phyloP scores from a whole-genome alignment of 2,113 vertebrate species.

The Gadus macrocephalus region DNA sequence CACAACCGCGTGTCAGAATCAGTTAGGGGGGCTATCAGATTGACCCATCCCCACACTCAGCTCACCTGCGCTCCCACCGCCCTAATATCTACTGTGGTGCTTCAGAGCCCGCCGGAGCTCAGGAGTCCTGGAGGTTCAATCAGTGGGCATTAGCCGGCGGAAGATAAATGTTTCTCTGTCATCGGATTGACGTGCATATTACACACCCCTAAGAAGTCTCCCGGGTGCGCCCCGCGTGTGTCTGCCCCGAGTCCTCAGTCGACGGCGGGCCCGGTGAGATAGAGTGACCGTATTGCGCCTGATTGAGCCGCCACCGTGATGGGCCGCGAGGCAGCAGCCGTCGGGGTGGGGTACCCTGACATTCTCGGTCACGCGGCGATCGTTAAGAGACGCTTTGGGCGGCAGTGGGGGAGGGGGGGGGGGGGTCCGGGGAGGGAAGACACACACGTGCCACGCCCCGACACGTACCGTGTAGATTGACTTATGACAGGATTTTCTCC shows the following conservation, averaged over 20 bases:
- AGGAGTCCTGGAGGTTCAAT: slow-evolving; percentile 59
- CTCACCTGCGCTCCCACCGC: not conserved
- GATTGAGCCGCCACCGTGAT: slow-evolving; percentile 42
- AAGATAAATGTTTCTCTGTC: slow-evolving; percentile 57
- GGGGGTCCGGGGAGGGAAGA: too few relatives aligned
- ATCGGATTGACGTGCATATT: slow-evolving; percentile 50
- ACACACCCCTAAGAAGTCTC: slow-evolving; percentile 29
- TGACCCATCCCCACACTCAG: not conserved
- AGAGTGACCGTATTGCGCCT: slow-evolving; percentile 12
- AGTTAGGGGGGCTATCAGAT: slow-evolving; percentile 30
- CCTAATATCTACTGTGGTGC: slow-evolving; percentile 12
- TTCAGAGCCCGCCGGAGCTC: slow-evolving; percentile 40
- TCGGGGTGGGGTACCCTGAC: slow-evolving; percentile 27
- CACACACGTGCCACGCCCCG: too few relatives aligned
- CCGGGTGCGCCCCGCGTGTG: slow-evolving; percentile 13
- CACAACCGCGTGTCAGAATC: slow-evolving; percentile 35
- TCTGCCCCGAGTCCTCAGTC: slow-evolving; percentile 22
- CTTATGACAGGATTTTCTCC: too few relatives aligned
- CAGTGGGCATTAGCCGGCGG: slow-evolving; percentile 43
- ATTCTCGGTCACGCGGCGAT: slow-evolving; percentile 39
- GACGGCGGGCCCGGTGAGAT: not conserved
- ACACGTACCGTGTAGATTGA: too few relatives aligned
- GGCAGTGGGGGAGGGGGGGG: not conserved
- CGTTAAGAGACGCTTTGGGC: slow-evolving; percentile 46
- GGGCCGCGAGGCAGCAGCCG: too few relatives aligned